These are phyloP conservation scores for Trissolcus basalis DNA, from an alignment of 1,140 invertebrate genomes.

Conservation along the genomic window DNA sequence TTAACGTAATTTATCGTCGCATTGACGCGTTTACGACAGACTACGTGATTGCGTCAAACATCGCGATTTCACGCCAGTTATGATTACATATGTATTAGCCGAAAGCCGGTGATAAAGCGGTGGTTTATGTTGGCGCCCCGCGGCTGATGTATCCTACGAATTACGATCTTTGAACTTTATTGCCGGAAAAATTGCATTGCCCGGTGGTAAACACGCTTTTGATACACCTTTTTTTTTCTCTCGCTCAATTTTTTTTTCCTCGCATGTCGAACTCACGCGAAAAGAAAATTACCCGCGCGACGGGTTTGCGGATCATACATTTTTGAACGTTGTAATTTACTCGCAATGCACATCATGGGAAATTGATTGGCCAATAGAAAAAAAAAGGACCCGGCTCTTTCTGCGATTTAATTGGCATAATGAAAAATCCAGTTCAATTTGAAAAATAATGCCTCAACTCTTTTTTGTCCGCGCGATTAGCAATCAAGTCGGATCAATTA, in stretches of 20 bases:
- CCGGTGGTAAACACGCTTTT: constrained; percentile 31
- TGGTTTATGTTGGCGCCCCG: constrained; percentile 51
- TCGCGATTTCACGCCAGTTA: constrained; percentile 52
- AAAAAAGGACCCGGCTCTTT: constrained; percentile 16
- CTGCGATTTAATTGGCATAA: constrained; percentile 54
- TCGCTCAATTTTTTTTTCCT: constrained; percentile 28
- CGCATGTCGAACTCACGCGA: constrained; percentile 27
- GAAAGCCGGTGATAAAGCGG: constrained; percentile 42
- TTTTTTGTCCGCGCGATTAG: constrained; percentile 47
- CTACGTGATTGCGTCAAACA: constrained; percentile 54
- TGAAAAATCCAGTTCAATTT: constrained; percentile 58
- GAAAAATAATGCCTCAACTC: constrained; percentile 29
- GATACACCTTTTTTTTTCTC: constrained; percentile 9
- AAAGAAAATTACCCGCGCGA: constrained; percentile 43
- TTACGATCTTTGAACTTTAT: constrained; percentile 58
- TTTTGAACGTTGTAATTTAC: constrained; percentile 55
- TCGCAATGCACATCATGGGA: constrained; percentile 36
- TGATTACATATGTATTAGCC: constrained; percentile 56
- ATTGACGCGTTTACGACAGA: constrained; percentile 49
- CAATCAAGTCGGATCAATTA: constrained; percentile 48
- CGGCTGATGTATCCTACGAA: constrained; percentile 38
- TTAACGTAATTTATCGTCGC: constrained; percentile 55
- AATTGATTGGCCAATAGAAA: constrained; percentile 50
- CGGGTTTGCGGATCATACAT: constrained; percentile 48
- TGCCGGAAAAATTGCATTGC: constrained; percentile 47